phyloP scores from a whole-genome alignment of 2,888 invertebrate genomes.

The Tetramorium bicarinatum region DNA sequence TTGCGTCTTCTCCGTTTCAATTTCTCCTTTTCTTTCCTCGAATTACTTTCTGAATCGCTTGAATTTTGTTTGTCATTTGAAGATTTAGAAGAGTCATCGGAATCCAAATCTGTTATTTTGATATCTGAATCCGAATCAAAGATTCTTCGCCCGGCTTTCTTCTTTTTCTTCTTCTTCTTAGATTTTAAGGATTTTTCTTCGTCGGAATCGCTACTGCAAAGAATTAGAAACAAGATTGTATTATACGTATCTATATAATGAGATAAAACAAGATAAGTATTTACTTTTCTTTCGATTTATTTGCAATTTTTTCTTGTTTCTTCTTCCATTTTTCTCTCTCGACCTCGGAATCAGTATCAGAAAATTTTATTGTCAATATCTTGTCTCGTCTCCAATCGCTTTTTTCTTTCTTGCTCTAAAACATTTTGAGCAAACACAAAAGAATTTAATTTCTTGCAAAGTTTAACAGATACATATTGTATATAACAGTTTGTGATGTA shows the following conservation, averaged over 20 bases:
- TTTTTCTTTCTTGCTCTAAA: constrained; percentile 64
- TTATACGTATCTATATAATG: neutral
- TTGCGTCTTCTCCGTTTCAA: constrained; percentile 62
- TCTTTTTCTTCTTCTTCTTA: constrained; percentile 64
- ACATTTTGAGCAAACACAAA: neutral
- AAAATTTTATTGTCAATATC: constrained; percentile 78
- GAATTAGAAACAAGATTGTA: neutral
- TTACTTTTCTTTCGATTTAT: constrained; percentile 36
- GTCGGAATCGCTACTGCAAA: constrained; percentile 44
- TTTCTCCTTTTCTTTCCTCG: constrained; percentile 66
- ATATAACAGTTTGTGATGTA: neutral
- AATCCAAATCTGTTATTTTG: constrained; percentile 65
- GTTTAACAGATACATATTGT: neutral
- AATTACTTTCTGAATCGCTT: constrained; percentile 25
- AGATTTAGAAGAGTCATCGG: constrained; percentile 55
- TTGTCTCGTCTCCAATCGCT: constrained; percentile 78
- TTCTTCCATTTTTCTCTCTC: constrained; percentile 76
- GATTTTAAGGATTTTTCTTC: constrained; percentile 7
- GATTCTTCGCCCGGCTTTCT: constrained; percentile 73
- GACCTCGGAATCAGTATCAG: constrained; percentile 81
- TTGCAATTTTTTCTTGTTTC: constrained; percentile 59
- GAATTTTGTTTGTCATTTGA: constrained; percentile 16
- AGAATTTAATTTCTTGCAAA: constrained; percentile 13
- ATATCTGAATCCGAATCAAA: constrained; percentile 80
- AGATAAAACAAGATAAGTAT: neutral